Conservation (phyloP, 2,888 invertebrate species). For the Argyresthia goedartella region DNA sequence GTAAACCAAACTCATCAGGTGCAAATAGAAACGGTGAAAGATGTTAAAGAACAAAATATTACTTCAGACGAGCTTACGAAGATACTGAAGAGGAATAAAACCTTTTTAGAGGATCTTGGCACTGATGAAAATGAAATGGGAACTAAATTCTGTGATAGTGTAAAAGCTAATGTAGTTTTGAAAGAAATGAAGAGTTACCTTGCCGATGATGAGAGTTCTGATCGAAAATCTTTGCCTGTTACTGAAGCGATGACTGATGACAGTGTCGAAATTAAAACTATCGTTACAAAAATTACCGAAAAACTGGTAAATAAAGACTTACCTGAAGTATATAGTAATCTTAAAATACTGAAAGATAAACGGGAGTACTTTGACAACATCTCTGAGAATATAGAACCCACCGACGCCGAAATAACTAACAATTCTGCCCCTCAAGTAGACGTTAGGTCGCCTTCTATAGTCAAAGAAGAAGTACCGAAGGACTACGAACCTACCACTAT, state of each 20-base stretch:
- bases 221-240: not conserved
- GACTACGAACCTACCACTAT: conserved; percentile 37
- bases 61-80: conserved; percentile 18
- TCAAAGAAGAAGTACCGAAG: conserved; percentile 30
- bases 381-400: conserved; percentile 14
- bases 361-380: conserved; percentile 36
- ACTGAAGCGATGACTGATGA: too few species aligned
- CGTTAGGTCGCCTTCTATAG: conserved; percentile 42
- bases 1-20: not conserved
- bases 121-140: not conserved
- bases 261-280: not conserved
- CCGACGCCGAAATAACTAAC: conserved; percentile 10
- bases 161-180: too few species aligned
- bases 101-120: conserved; percentile 18
- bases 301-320: not conserved
- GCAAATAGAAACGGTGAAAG: too few species aligned
- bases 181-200: conserved; percentile 2
- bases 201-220: not conserved
- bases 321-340: not conserved
- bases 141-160: not conserved
- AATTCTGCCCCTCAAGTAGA: conserved; percentile 20
- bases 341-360: conserved; percentile 17
- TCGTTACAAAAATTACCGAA: not conserved
- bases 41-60: not conserved
- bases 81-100: conserved; percentile 29